These are phyloP conservation scores for Phlogophora meticulosa DNA, from an alignment of 2,888 invertebrate genomes.

Conservation along the genomic window DNA sequence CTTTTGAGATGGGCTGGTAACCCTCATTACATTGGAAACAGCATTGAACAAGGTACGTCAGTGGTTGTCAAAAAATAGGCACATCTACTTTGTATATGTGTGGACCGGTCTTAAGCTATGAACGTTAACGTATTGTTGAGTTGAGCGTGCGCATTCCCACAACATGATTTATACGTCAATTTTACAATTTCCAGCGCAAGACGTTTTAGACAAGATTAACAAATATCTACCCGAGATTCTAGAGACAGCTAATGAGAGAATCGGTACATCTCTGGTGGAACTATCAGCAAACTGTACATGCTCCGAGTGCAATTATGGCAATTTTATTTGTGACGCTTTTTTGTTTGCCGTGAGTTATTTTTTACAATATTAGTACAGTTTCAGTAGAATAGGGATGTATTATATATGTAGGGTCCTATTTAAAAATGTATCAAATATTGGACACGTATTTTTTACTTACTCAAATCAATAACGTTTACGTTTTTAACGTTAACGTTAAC, in stretches of 20 bases:
- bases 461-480: too few relatives aligned
- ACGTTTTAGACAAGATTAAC: slow-evolving; percentile 38
- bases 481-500: too few relatives aligned
- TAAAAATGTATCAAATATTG: too few relatives aligned
- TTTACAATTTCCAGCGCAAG: slow-evolving; percentile 13
- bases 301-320: slow-evolving; percentile 41
- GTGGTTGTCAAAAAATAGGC: background rate
- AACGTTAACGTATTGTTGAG: too few relatives aligned
- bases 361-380: background rate
- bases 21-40: slow-evolving; percentile 93
- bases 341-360: slow-evolving; percentile 34
- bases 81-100: too few relatives aligned
- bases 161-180: background rate
- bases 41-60: slow-evolving; percentile 92
- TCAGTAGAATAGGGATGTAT: too few relatives aligned
- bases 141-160: too few relatives aligned
- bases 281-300: slow-evolving; percentile 34
- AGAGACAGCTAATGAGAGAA: slow-evolving; percentile 31
- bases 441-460: too few relatives aligned
- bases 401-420: too few relatives aligned
- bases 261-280: slow-evolving; percentile 30
- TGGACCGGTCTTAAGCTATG: too few relatives aligned
- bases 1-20: slow-evolving; percentile 93
- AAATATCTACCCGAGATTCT: slow-evolving; percentile 28
- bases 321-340: slow-evolving; percentile 47